Conservation (phyloP, 2,113 vertebrate species). For the Columba janthina region DNA sequence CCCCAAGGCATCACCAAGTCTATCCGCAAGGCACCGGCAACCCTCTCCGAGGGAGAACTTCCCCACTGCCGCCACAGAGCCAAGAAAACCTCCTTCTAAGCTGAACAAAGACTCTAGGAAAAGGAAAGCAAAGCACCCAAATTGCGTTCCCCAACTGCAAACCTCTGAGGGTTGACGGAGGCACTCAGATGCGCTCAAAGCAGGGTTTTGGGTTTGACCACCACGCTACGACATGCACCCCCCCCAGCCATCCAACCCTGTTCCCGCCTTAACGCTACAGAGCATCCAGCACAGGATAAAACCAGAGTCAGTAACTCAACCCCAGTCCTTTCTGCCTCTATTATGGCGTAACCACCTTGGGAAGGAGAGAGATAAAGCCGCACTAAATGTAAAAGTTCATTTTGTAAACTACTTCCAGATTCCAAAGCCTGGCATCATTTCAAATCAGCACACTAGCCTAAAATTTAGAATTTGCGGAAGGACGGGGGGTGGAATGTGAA, state of each 20-base stretch:
- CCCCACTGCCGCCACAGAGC: accelerated
- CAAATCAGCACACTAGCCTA: neutral
- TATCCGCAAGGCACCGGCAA: neutral
- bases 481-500: neutral
- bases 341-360: conserved; percentile 18
- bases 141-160: neutral
- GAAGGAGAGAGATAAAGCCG: conserved; percentile 32
- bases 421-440: conserved; percentile 38
- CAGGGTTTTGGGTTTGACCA: neutral
- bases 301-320: neutral
- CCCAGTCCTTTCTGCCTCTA: neutral
- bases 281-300: neutral
- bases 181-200: neutral
- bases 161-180: neutral
- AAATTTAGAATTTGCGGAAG: conserved; percentile 38
- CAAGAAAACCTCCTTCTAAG: neutral
- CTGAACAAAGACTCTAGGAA: neutral
- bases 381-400: neutral
- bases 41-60: neutral
- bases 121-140: neutral
- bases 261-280: neutral
- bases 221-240: neutral
- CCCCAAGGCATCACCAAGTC: neutral
- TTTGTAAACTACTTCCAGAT: conserved; percentile 54
- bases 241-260: neutral